Percentiles rank a stretch among this genome's conserved stretches.
These are phyloP conservation scores for Callosobruchus maculatus DNA, from an alignment of 2,888 invertebrate species.

Conservation along the genomic window DNA sequence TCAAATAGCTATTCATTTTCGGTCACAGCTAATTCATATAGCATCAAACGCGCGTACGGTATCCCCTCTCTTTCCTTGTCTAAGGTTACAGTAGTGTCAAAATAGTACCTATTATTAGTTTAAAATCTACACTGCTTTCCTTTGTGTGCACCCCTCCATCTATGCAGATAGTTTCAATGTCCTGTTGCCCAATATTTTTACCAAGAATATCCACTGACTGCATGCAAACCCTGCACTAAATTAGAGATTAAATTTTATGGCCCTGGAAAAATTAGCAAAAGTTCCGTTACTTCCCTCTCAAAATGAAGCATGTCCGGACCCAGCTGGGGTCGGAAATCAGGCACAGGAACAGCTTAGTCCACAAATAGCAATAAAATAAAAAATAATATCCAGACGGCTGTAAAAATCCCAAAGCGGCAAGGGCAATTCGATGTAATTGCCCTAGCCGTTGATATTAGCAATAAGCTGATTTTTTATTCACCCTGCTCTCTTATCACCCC, in stretches of 20 bases:
- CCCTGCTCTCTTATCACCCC: constrained; percentile 49
- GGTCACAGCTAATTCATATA: no score
- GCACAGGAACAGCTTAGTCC: not conserved
- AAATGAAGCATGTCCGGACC: not conserved
- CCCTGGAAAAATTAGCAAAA: not conserved
- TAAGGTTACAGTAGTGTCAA: no score
- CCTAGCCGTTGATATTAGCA: constrained; percentile 48
- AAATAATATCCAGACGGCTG: constrained; percentile 39
- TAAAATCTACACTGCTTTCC: no score
- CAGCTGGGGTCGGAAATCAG: not conserved
- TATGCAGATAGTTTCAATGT: no score
- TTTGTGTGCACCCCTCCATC: no score
- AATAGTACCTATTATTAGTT: no score
- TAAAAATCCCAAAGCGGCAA: constrained; percentile 35
- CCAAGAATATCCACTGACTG: no score
- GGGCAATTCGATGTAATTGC: constrained; percentile 49
- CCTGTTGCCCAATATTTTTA: no score
- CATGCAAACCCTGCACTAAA: no score
- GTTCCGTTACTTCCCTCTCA: not conserved
- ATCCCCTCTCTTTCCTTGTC: no score
- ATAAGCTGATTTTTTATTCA: constrained; percentile 54
- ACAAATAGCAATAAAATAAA: constrained; percentile 46
- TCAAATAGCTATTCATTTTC: no score
- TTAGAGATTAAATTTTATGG: not conserved
- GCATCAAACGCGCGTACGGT: no score